Base-by-base conservation (phyloP, 2,888 invertebrate genomes). In the Syrphus vitripennis region DNA sequence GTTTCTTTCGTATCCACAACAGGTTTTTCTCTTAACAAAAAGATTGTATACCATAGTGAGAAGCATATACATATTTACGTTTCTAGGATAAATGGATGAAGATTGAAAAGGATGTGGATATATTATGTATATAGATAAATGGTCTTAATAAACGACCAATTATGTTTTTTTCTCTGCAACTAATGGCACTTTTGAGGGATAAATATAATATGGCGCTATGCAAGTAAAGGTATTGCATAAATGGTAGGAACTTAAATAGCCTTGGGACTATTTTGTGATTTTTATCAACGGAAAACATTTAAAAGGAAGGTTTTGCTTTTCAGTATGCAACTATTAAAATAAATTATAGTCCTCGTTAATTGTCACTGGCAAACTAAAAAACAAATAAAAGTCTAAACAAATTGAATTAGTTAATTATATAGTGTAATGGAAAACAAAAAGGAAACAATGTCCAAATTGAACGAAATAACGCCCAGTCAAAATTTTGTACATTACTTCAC, bases 81-180 rank as follows among this genome's bases (percentile, higher is more conserved):
- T 45, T 63, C 19, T 53, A 50, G 70, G 29, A 31, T 69, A 67
- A 55, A 37, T 65, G 77, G 42, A 75, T 69, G 76, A 14, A 21
- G 26, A 42, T 37, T 37, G 45, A 57, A 74, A 80, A 80, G 83
- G 84, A 80, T 84, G 80, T 84, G 67, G 80, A 84, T 80, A 71
- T n/a, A n/a, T n/a, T 78, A 72, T 29, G 12, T 37, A 37, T 10
- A 53, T 53, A 53, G 84, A 67, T 84, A 84, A 84, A 80, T 65
- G 71, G 65, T 21, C 67, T 59, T 84, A 84, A 84, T 84, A 80
- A 80, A 71, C 50, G 26, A 65, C 53, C 70, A 80, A 83, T 79
- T 83, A 80, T 69, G 34, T 83, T 45, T 79, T 74, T 67, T 45
- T 40, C 3, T 53, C 26, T 26, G 12, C 19, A 21, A 40, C 6